Base-by-base conservation (phyloP, 64 coral and sea anemone species). In the Dendronephthya gigantea region DNA sequence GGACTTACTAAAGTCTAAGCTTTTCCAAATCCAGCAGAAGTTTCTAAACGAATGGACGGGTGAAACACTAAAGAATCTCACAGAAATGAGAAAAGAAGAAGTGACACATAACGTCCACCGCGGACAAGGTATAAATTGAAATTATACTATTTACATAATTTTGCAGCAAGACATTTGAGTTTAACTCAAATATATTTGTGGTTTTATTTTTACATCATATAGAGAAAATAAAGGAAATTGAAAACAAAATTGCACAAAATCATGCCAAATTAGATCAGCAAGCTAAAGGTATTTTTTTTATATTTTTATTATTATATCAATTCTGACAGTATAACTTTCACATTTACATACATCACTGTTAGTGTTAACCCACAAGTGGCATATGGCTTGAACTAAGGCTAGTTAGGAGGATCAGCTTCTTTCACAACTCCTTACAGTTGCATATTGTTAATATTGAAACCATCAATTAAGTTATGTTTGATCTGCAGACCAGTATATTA, bases 21-120 rank as follows among this genome's bases (percentile, higher is more conserved):
- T 79, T 36, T 36, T 35, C 14, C 72, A 79, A 79, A 39, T 79
- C 37, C 72, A 39, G 15, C 32, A 79, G 15, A 79, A 79, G 72
- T 79, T 79, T 79, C 22, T 79, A 17, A 79, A 79, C 32, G 32
- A 79, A 79, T 79, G 14, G 72, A 79, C 72, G 30, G 72, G 72
- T 19, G 72, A 79, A 19, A 79, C 72, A 33, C 29, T 79, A 12
- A 34, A 29, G 72, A 79, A 79, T 36, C 30, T 79, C 4, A 36
- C 37, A 16, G 36, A 39, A 36, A 8, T 17, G 0, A 79, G 72
- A 39, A 79, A 79, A 33, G 15, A 79, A 1, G 9, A 79, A 79
- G 30, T 6, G 15, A 9, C 30, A 12, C 30, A 79, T 35, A 12
- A 34, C 36, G 15, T 79, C 1, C n/a, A 79, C 0, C 72, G 72